Conservation (phyloP, 2,797 vertebrate genomes). For the Pterois miles region DNA sequence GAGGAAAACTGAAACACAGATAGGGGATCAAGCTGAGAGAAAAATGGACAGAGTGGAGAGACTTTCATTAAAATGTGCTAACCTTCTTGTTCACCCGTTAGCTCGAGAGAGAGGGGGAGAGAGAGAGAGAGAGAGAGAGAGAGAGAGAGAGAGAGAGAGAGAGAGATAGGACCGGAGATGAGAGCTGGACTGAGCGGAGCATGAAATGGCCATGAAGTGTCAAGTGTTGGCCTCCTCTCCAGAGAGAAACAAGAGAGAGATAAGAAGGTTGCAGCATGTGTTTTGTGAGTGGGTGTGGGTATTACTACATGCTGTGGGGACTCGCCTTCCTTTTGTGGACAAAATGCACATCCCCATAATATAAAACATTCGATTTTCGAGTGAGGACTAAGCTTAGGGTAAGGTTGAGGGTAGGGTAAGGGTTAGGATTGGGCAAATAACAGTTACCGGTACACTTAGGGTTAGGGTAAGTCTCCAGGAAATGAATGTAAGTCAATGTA, state of each 20-base stretch:
- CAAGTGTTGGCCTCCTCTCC: conserved; percentile 40
- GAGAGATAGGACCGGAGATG: neutral
- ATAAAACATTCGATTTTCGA: no score
- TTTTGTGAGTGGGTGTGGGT: no score
- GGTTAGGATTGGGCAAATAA: no score
- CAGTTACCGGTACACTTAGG: no score
- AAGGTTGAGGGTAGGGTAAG: no score
- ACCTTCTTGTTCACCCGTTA: conserved; percentile 30
- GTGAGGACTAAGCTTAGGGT: no score
- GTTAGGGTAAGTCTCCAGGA: no score
- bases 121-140: no score
- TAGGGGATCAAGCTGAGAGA: conserved; percentile 27
- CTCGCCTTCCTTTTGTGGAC: no score
- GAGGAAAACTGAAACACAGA: conserved; percentile 49
- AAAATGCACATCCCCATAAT: no score
- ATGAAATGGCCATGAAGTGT: conserved; percentile 56
- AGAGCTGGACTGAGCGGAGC: conserved; percentile 19
- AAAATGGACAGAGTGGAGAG: conserved; percentile 18
- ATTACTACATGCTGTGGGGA: no score
- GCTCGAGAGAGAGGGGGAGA: neutral
- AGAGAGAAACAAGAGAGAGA: conserved; percentile 24
- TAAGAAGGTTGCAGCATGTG: conserved; percentile 15
- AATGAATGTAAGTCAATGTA: no score
- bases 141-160: neutral
- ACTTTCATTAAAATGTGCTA: conserved; percentile 46